phyloP scores from a whole-genome alignment of 2,797 vertebrate species.

The Halcyon leucocephala region DNA sequence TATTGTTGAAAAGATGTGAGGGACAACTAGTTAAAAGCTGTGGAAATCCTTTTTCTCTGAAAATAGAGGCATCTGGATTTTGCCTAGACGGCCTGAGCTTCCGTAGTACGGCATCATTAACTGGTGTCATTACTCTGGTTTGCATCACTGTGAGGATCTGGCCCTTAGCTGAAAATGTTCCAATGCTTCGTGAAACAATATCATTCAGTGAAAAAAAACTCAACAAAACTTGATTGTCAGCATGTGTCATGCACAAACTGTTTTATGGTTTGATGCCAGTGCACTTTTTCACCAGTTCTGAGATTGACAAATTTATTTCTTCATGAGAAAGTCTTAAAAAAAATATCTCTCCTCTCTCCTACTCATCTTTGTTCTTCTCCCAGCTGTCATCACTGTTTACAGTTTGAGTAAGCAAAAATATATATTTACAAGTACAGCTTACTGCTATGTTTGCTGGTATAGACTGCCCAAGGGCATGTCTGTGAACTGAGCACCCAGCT shows the following conservation, averaged over 20 bases:
- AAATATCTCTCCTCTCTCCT: neutral
- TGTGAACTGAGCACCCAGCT: neutral
- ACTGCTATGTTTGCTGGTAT: slow-evolving; percentile 12
- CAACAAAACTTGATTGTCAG: neutral
- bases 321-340: neutral
- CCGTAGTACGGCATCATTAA: neutral
- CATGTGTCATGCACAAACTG: neutral
- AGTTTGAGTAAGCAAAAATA: slow-evolving; percentile 24
- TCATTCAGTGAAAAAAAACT: neutral
- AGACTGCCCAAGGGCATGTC: neutral
- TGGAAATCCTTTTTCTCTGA: neutral
- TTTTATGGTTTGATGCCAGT: neutral
- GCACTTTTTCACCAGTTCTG: neutral
- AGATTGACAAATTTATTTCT: neutral
- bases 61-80: neutral
- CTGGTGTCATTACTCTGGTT: neutral
- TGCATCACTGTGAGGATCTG: neutral
- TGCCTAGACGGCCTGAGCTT: neutral
- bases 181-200: neutral
- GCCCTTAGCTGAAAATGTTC: neutral
- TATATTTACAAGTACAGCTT: slow-evolving; percentile 16
- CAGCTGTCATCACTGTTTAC: slow-evolving; percentile 23
- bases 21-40: neutral
- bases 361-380: slow-evolving; percentile 6
- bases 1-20: neutral